A percentile compares a stretch with the other conserved stretches of the same genome.
phyloP scores from a whole-genome alignment of 2,113 vertebrate genomes.

The Tachuris rubrigastra region DNA sequence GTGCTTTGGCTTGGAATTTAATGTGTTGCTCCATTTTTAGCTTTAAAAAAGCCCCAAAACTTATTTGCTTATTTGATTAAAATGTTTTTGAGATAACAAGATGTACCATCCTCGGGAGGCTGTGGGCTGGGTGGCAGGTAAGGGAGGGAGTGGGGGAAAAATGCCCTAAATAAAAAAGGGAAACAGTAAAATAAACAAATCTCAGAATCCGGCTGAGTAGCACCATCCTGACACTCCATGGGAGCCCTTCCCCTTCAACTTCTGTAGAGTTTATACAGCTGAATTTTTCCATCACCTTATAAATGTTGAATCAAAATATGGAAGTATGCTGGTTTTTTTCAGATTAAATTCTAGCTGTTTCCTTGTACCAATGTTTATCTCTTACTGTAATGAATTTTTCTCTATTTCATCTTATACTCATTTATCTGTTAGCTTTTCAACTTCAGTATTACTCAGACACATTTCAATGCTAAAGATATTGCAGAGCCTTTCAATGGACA shows the following conservation, averaged over 20 bases:
- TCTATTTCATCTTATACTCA: background rate
- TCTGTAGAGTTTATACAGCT: background rate
- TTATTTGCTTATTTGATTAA: background rate
- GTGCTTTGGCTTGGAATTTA: background rate
- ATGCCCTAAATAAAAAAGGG: background rate
- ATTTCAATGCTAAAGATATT: background rate
- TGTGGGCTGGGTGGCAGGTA: accelerated
- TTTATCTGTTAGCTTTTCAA: background rate
- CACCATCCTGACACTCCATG: background rate
- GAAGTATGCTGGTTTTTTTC: background rate
- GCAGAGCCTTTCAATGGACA: background rate
- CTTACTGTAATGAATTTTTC: background rate
- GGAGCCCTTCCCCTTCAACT: background rate
- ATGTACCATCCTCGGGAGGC: background rate
- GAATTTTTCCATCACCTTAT: background rate
- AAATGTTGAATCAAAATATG: background rate
- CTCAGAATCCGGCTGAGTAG: background rate
- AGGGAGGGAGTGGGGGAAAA: accelerated
- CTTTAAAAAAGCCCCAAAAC: background rate
- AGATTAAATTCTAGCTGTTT: background rate
- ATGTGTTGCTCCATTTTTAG: background rate
- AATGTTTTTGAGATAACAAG: background rate
- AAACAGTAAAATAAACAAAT: background rate
- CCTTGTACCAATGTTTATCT: background rate
- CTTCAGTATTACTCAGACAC: background rate